Conservation (phyloP, 2,797 vertebrate species). For the Sorex maritimensis region DNA sequence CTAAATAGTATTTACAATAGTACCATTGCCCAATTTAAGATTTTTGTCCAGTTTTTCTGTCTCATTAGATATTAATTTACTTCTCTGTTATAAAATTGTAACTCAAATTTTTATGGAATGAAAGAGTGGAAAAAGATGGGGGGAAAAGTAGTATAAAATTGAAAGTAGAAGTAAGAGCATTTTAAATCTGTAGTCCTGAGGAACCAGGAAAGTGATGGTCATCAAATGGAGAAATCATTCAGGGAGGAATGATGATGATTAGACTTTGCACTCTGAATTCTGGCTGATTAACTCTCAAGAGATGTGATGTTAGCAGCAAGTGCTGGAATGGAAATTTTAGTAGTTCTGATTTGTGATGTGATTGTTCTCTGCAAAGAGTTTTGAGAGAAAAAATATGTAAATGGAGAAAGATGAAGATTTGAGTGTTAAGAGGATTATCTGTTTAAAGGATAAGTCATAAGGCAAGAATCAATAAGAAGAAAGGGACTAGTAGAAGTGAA, state of each 20-base stretch:
- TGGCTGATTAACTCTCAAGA: conserved; percentile 30
- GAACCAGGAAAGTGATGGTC: conserved; percentile 1
- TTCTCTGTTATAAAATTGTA: background rate
- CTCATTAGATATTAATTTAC: background rate
- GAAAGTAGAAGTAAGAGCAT: conserved; percentile 19
- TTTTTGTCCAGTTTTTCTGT: conserved; percentile 11
- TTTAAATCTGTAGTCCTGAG: conserved; percentile 29
- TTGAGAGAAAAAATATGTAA: conserved; percentile 48
- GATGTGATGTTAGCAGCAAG: background rate
- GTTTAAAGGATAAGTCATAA: background rate
- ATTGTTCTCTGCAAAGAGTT: background rate
- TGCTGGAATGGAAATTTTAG: conserved; percentile 25
- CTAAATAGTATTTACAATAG: conserved; percentile 11
- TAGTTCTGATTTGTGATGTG: conserved; percentile 41
- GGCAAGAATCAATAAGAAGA: background rate
- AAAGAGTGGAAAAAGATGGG: conserved; percentile 36
- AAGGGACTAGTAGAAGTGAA: background rate
- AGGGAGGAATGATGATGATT: conserved; percentile 25
- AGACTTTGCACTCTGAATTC: conserved; percentile 19
- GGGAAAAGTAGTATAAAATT: background rate
- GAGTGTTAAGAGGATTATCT: conserved; percentile 23
- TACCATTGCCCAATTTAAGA: conserved; percentile 5
- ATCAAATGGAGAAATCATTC: conserved; percentile 46
- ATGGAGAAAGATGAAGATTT: conserved; percentile 47
- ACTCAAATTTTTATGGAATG: conserved; percentile 13